phyloP scores from a whole-genome alignment of 1,140 invertebrate genomes.

The Cotesia vestalis region DNA sequence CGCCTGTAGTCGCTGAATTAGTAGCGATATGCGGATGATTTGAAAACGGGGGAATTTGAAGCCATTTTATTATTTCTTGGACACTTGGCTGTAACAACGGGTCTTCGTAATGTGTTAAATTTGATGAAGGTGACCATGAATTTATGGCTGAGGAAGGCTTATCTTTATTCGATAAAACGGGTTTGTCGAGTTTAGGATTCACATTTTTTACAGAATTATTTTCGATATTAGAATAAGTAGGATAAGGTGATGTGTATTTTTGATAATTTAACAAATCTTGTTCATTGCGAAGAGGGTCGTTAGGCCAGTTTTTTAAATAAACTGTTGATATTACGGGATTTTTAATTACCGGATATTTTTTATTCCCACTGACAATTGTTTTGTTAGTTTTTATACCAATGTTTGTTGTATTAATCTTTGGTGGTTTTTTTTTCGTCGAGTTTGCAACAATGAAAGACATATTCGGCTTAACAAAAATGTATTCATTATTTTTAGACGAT shows the following conservation, averaged over 20 bases:
- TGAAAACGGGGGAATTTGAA: slow-evolving; percentile 50
- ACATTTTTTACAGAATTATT: not conserved
- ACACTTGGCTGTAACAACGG: slow-evolving; percentile 37
- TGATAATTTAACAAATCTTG: slow-evolving; percentile 58
- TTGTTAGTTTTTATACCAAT: not conserved
- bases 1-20: slow-evolving; percentile 28
- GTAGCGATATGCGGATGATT: slow-evolving; percentile 31
- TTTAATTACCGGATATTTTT: not conserved
- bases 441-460: not conserved
- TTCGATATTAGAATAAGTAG: slow-evolving; percentile 32
- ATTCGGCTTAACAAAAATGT: slow-evolving; percentile 27
- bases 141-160: not conserved
- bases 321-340: slow-evolving; percentile 25
- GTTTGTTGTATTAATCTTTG: not conserved
- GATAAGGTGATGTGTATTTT: slow-evolving; percentile 52
- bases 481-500: slow-evolving; percentile 20
- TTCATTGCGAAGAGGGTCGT: slow-evolving; percentile 43
- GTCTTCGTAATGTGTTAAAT: slow-evolving; percentile 28
- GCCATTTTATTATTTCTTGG: slow-evolving; percentile 52
- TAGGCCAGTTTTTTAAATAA: slow-evolving; percentile 56
- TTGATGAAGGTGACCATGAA: not conserved
- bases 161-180: slow-evolving; percentile 17
- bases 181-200: slow-evolving; percentile 22
- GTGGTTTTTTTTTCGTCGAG: not conserved
- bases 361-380: not conserved